Evolutionary conservation across 1,140 invertebrate species (phyloP), one percentile per base, ranked within the genome.

Genomic region (Penaeus japonicus): DNA sequence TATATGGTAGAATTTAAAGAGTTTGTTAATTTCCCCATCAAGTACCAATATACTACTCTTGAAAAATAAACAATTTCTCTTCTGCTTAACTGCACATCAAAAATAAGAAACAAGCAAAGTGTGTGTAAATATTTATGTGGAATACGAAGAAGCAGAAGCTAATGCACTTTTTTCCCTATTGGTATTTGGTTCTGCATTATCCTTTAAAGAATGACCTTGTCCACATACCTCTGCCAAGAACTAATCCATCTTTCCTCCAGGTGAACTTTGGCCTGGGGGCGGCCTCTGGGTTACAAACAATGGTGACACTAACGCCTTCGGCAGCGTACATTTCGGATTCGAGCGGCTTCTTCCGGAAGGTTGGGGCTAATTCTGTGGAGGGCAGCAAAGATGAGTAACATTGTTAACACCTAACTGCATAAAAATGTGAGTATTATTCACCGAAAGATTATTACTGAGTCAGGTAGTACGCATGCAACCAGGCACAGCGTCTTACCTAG

Each of bases 251-350:
- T 92, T 98, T 98, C 91, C 96, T 96, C 98, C 98, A 99, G 62
- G 95, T 94, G 91, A 98, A 98, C 91, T 95, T 95, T 0, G 98
- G 97, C 90, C 94, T 94, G 1, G 98, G 98, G 4, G 98, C 97
- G 27, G 97, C 98, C 94, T 99, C 98, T 0, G 98, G 98, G 91
- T 96, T 95, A 93, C 98, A 99, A 59, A 94, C 94, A 81, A 99
- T 96, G 0, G 98, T 99, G 0, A 97, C 96, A 93, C 99, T 99
- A 62, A 97, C 97, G 89, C 95, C 95, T 92, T 98, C 96, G 2
- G 97, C 96, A 0, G 97, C 98, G 93, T 97, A 97, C 24, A 96
- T 97, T 93, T 98, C 97, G 0, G 95, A 93, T 92, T 97, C 96
- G 54, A 99, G 92, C 4, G 98, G 98, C 82, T 94, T 94, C 92